Conservation (phyloP, 2,888 invertebrate species). For the Bruchidius siliquastri region DNA sequence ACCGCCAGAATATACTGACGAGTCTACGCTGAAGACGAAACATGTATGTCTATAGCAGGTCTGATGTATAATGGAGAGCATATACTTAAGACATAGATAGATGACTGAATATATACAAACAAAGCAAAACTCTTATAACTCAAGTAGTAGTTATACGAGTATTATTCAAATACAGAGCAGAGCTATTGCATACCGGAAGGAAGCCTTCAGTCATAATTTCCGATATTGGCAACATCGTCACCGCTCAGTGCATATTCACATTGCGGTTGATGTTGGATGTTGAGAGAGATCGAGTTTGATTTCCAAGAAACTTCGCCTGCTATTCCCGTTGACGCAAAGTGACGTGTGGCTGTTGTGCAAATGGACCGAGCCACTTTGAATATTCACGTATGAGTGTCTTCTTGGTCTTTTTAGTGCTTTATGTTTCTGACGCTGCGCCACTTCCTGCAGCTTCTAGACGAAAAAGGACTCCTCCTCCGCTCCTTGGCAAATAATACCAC, state of each 20-base stretch:
- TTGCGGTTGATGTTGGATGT: constrained; percentile 29
- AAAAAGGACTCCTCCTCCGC: no score
- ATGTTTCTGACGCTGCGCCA: neutral
- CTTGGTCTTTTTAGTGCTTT: neutral
- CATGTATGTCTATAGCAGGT: no score
- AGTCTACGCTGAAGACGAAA: no score
- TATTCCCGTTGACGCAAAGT: constrained; percentile 44
- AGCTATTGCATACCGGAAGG: neutral
- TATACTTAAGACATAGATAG: no score
- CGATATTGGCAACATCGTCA: neutral
- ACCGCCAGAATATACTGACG: no score
- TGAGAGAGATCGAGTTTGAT: constrained; percentile 46
- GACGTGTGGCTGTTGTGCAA: constrained; percentile 48
- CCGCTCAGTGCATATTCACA: constrained; percentile 24
- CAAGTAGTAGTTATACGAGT: no score
- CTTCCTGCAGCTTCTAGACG: no score
- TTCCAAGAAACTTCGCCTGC: constrained; percentile 48
- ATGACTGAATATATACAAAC: no score
- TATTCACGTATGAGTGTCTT: neutral
- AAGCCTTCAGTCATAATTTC: neutral
- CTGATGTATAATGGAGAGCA: no score
- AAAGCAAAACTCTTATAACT: no score
- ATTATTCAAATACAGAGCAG: no score
- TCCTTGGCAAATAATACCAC: no score
- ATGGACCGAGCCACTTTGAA: constrained; percentile 41